Percentiles rank a stretch among this genome's conserved stretches.
phyloP scores from a whole-genome alignment of 92 coral and sea anemone genomes.

The Epizoanthus scotinus region DNA sequence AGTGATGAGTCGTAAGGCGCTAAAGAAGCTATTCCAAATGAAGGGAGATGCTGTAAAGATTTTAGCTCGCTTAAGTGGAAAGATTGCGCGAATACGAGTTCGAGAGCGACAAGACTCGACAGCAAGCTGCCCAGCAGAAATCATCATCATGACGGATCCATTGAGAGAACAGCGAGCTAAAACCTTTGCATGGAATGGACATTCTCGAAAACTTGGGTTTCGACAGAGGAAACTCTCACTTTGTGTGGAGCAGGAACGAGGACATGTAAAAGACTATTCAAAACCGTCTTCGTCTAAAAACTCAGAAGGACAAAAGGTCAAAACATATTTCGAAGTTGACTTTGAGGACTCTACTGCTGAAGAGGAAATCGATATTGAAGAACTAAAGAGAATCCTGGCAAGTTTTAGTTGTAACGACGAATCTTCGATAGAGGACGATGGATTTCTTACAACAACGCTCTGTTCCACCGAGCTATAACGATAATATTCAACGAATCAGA shows the following conservation, averaged over 20 bases:
- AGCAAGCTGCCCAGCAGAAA: conserved; percentile 33
- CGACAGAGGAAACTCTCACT: conserved; percentile 27
- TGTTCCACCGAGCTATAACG: conserved; percentile 34
- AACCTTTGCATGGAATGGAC: conserved; percentile 19
- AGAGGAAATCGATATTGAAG: conserved; percentile 40
- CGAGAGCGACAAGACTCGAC: conserved; percentile 28
- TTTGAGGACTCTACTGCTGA: conserved; percentile 36
- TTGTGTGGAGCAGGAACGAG: conserved; percentile 34
- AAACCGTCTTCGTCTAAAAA: conserved; percentile 20
- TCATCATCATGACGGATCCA: conserved; percentile 1
- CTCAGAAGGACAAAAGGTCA: conserved; percentile 15
- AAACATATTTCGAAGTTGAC: conserved; percentile 40
- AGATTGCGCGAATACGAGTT: not conserved
- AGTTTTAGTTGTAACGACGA: conserved; percentile 18
- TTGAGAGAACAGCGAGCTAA: conserved; percentile 25
- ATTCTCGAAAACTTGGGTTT: conserved; percentile 15
- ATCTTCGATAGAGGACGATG: conserved; percentile 29
- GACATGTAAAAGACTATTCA: conserved; percentile 15
- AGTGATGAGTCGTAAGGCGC: conserved; percentile 25
- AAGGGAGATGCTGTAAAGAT: conserved; percentile 28
- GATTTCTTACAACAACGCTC: conserved; percentile 33
- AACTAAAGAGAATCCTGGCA: conserved; percentile 33
- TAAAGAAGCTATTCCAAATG: conserved; percentile 31
- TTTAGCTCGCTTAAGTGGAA: conserved; percentile 20
- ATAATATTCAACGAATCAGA: not conserved